A percentile compares a stretch with the other conserved stretches of the same genome.
phyloP scores from a whole-genome alignment of 2,888 invertebrate genomes.

The Sussaba pulchella region DNA sequence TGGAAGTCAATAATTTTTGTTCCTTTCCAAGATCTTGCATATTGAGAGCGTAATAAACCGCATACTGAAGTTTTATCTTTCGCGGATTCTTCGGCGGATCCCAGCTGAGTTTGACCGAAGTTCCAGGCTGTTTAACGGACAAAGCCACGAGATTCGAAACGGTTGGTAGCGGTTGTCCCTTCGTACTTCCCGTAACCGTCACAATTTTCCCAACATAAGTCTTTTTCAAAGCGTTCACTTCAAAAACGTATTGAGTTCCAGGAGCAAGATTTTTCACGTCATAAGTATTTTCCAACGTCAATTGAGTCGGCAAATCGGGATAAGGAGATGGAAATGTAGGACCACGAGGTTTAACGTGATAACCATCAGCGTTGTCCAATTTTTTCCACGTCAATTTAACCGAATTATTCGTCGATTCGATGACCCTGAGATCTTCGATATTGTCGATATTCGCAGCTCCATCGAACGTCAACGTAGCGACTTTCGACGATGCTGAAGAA shows the following conservation, averaged over 20 bases:
- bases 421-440: constrained; percentile 86
- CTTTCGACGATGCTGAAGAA: constrained; percentile 87
- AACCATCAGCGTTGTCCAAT: constrained; percentile 87
- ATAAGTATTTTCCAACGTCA: constrained; percentile 83
- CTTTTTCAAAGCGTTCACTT: constrained; percentile 88
- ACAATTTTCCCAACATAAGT: constrained; percentile 86
- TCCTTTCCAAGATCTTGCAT: constrained; percentile 87
- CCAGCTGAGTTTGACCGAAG: constrained; percentile 89
- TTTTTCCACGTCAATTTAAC: constrained; percentile 88
- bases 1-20: constrained; percentile 85
- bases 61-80: constrained; percentile 88
- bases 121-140: constrained; percentile 86
- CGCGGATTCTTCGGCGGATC: constrained; percentile 86
- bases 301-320: constrained; percentile 85
- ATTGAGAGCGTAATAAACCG: constrained; percentile 89
- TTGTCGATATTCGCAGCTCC: constrained; percentile 88
- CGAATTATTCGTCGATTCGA: constrained; percentile 85
- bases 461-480: constrained; percentile 87
- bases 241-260: constrained; percentile 86
- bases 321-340: constrained; percentile 85
- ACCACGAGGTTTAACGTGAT: constrained; percentile 85
- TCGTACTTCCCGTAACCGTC: constrained; percentile 84
- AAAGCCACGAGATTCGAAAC: constrained; percentile 85
- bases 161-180: constrained; percentile 85
- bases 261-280: constrained; percentile 83